These are phyloP conservation scores for Erythrolamprus reginae DNA, from an alignment of 2,113 vertebrate species.

Conservation along the genomic window DNA sequence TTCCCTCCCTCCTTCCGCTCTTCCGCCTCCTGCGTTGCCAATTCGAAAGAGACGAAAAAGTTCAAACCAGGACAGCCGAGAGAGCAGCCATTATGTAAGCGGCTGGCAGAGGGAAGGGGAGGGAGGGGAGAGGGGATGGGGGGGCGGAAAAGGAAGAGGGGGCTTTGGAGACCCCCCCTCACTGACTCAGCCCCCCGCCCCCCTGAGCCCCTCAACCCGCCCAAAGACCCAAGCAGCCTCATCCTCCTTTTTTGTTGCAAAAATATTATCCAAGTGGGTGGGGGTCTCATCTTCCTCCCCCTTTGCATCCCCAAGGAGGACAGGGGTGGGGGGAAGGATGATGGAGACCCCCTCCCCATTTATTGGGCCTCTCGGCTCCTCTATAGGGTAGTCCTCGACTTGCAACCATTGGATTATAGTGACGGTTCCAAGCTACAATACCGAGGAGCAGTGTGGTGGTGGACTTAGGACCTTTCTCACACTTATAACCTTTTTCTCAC, in stretches of 20 bases:
- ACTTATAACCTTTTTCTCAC: too few relatives aligned
- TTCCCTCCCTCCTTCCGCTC: too few relatives aligned
- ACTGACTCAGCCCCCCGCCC: not conserved
- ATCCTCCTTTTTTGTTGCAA: not conserved
- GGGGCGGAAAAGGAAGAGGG: not conserved
- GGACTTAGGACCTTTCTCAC: too few relatives aligned
- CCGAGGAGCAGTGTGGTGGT: too few relatives aligned
- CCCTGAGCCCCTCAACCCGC: too few relatives aligned
- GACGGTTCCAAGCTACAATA: too few relatives aligned
- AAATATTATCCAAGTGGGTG: too few relatives aligned
- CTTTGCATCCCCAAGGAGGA: not conserved
- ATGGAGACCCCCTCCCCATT: too few relatives aligned
- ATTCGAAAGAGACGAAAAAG: not conserved
- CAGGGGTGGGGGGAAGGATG: not conserved
- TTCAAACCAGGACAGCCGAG: constrained; percentile 11
- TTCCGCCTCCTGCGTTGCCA: not conserved
- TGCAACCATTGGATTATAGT: too few relatives aligned
- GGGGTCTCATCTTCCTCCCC: not conserved
- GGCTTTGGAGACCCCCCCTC: not conserved
- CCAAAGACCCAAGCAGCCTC: not conserved
- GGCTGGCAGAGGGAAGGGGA: not conserved
- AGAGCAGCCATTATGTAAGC: constrained; percentile 17
- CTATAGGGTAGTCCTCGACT: not conserved
- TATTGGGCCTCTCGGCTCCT: too few relatives aligned
- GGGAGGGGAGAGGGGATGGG: not conserved